Percentiles rank a stretch among this genome's conserved stretches.
Conservation (phyloP, 53 echinoderm and acorn worm genomes). For the Astropecten irregularis region DNA sequence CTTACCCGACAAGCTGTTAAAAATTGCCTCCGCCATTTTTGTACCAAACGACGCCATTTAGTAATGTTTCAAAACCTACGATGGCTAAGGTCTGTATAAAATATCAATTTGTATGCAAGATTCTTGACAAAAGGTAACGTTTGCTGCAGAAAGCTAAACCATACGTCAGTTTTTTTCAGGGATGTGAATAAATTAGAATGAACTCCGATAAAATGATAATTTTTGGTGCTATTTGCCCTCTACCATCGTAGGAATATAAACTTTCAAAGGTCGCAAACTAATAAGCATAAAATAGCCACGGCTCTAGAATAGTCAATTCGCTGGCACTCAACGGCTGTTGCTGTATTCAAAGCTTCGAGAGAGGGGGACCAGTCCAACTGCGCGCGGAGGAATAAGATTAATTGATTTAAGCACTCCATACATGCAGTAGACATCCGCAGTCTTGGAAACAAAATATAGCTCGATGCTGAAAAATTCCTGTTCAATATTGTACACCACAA, state of each 20-base stretch:
- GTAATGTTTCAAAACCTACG: conserved; percentile 5
- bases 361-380: too few species aligned
- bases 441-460: conserved; percentile 14
- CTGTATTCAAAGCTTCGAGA: conserved; percentile 5
- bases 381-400: conserved; percentile 27
- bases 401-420: not conserved
- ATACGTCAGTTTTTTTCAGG: too few species aligned
- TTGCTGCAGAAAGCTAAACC: too few species aligned
- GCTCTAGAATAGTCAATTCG: conserved; percentile 11
- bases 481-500: not conserved
- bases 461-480: not conserved
- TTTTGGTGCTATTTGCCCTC: too few species aligned
- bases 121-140: too few species aligned
- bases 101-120: too few species aligned
- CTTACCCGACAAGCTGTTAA: conserved; percentile 55
- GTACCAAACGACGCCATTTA: not conserved
- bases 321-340: conserved; percentile 54
- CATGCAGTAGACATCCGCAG: not conserved
- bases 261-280: conserved; percentile 6
- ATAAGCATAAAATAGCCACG: conserved; percentile 59
- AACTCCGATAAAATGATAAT: too few species aligned
- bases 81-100: not conserved
- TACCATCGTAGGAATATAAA: conserved; percentile 4
- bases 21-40: conserved; percentile 59
- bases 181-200: too few species aligned